These are phyloP conservation scores for Anniella stebbinsi DNA, from an alignment of 2,797 vertebrate genomes.

Conservation along the genomic window DNA sequence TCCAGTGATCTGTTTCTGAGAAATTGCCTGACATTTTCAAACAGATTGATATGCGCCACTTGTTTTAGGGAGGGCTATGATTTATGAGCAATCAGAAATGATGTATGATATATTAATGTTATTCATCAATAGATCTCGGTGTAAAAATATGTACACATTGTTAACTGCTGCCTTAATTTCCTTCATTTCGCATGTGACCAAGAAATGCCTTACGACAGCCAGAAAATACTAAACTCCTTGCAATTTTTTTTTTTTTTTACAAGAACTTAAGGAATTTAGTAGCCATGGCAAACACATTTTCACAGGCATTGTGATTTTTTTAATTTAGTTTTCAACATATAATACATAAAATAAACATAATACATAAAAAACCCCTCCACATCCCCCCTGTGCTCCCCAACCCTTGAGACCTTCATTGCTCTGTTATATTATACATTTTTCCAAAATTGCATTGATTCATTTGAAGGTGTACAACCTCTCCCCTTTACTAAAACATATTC, in stretches of 20 bases:
- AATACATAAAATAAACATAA: too few species aligned
- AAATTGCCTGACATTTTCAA: conserved; percentile 26
- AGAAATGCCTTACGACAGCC: conserved; percentile 16
- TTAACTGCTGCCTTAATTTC: not conserved
- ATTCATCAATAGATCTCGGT: conserved; percentile 15
- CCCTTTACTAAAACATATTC: too few species aligned
- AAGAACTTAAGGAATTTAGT: not conserved
- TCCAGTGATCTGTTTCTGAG: conserved; percentile 27
- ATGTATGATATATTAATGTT: conserved; percentile 4
- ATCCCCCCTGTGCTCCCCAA: too few species aligned
- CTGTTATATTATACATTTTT: too few species aligned
- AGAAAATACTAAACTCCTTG: not conserved
- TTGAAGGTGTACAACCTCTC: too few species aligned
- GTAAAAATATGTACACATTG: conserved; percentile 34
- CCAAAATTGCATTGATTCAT: too few species aligned
- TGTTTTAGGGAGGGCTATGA: not conserved
- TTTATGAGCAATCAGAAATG: conserved; percentile 44
- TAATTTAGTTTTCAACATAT: too few species aligned
- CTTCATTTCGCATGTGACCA: not conserved
- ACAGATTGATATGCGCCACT: conserved; percentile 15
- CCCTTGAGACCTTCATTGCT: too few species aligned
- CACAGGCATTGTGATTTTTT: too few species aligned
- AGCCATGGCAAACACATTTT: not conserved
- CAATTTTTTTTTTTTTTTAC: conserved; percentile 12
- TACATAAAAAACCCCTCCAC: too few species aligned